Conservation (phyloP, 2,113 vertebrate genomes). For the Anarrhichthys ocellatus region DNA sequence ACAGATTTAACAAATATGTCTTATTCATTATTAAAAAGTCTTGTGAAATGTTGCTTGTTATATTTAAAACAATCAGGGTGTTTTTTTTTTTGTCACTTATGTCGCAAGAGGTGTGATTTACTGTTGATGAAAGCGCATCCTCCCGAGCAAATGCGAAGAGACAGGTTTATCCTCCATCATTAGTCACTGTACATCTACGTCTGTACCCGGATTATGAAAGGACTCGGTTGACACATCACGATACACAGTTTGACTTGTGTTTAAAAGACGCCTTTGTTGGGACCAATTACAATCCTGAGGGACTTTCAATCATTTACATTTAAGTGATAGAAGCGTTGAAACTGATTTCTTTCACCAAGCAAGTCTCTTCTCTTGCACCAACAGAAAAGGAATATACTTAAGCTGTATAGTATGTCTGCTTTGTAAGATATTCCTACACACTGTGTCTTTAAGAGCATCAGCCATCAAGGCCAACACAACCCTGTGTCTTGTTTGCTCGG, state of each 20-base stretch:
- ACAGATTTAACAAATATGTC: slow-evolving; percentile 55
- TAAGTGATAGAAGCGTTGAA: slow-evolving; percentile 66
- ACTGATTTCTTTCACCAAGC: slow-evolving; percentile 54
- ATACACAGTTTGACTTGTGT: slow-evolving; percentile 55
- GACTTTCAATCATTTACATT: slow-evolving; percentile 68
- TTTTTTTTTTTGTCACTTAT: slow-evolving; percentile 24
- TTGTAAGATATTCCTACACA: neutral
- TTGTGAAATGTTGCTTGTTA: slow-evolving; percentile 4
- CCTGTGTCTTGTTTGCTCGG: neutral
- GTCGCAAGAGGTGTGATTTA: slow-evolving; percentile 56
- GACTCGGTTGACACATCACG: slow-evolving; percentile 32
- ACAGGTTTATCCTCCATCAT: slow-evolving; percentile 67
- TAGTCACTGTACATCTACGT: slow-evolving; percentile 59
- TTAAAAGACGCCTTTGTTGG: slow-evolving; percentile 54
- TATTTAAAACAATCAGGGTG: slow-evolving; percentile 6
- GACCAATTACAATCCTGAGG: slow-evolving; percentile 54
- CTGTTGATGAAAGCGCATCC: slow-evolving; percentile 47
- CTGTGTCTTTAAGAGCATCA: slow-evolving; percentile 17
- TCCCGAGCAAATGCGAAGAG: slow-evolving; percentile 53
- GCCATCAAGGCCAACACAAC: slow-evolving; percentile 1
- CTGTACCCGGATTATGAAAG: slow-evolving; percentile 55
- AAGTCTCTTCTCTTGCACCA: slow-evolving; percentile 10
- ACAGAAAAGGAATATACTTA: slow-evolving; percentile 5
- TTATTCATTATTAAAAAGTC: slow-evolving; percentile 61
- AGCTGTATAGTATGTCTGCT: neutral